Evolutionary conservation across 2,888 invertebrate species (phyloP).

Genomic region (Bursaphelenchus okinawaensis): DNA sequence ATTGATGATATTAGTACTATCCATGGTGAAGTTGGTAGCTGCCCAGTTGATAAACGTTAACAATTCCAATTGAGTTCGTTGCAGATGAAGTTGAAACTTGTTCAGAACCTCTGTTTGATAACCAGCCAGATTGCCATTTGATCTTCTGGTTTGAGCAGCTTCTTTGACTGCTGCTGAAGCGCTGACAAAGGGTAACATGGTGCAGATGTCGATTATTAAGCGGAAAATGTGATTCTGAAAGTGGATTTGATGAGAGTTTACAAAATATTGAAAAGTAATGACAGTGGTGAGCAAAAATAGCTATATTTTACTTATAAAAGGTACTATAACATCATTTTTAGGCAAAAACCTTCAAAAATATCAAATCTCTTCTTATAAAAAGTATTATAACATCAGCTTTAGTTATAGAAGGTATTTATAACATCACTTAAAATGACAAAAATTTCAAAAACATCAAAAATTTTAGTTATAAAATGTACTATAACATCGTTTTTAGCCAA

Average conservation of each 20-base stretch:
- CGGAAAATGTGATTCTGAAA: constrained; percentile 18
- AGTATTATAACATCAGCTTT: too few relatives aligned
- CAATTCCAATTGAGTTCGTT: constrained; percentile 7
- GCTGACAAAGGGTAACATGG: constrained; percentile 18
- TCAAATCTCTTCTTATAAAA: too few relatives aligned
- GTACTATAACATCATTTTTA: too few relatives aligned
- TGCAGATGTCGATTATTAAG: constrained; percentile 14
- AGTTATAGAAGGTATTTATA: too few relatives aligned
- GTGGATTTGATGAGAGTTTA: background rate
- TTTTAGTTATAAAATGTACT: too few relatives aligned
- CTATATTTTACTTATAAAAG: too few relatives aligned
- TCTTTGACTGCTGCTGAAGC: constrained; percentile 13
- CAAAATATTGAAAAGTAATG: too few relatives aligned
- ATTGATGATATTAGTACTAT: background rate
- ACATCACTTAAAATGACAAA: too few relatives aligned
- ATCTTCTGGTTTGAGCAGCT: constrained; percentile 13
- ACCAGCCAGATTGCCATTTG: background rate
- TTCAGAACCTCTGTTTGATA: constrained; percentile 12
- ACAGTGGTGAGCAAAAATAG: too few relatives aligned
- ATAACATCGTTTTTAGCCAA: too few relatives aligned
- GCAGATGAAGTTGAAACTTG: constrained; percentile 17
- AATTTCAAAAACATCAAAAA: too few relatives aligned
- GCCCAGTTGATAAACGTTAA: constrained; percentile 17
- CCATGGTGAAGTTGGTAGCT: background rate
- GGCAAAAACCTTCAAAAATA: too few relatives aligned